Percentiles rank a stretch among this genome's conserved stretches.
Evolutionary conservation across 2,888 invertebrate species (phyloP).

Genomic region (Mechanitis mazaeus): DNA sequence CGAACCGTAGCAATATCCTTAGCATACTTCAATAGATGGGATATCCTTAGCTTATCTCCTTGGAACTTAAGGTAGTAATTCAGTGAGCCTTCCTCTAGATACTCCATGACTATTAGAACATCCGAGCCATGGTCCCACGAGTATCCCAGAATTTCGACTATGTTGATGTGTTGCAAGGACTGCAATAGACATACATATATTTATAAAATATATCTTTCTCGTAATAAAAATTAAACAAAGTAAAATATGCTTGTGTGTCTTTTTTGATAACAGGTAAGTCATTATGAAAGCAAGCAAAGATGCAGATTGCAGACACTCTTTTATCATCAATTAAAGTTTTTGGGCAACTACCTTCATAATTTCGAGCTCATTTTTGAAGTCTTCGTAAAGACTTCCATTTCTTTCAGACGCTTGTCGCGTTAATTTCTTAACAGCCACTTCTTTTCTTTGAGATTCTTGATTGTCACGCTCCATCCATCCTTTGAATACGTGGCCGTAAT

Average conservation of each 20-base stretch:
- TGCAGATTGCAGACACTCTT: too few relatives aligned
- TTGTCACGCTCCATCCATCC: constrained; percentile 81
- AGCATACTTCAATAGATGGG: constrained; percentile 84
- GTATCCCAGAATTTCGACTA: constrained; percentile 90
- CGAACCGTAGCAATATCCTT: constrained; percentile 87
- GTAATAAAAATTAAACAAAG: neutral
- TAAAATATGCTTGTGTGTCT: too few relatives aligned
- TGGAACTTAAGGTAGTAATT: constrained; percentile 87
- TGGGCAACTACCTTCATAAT: constrained; percentile 85
- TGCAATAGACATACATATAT: constrained; percentile 39
- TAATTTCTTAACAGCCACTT: constrained; percentile 65
- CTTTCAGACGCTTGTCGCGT: constrained; percentile 58
- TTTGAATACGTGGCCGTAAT: constrained; percentile 90
- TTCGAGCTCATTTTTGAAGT: constrained; percentile 89
- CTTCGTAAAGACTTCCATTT: constrained; percentile 72
- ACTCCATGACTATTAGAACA: constrained; percentile 92
- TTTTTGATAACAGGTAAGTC: too few relatives aligned
- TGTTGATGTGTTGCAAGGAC: constrained; percentile 89
- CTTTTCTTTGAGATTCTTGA: constrained; percentile 60
- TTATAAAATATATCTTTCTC: neutral
- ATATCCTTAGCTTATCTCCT: constrained; percentile 80
- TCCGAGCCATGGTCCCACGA: constrained; percentile 84
- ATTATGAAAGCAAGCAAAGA: too few relatives aligned
- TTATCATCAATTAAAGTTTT: too few relatives aligned
- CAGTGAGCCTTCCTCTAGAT: constrained; percentile 88